Percentiles rank a stretch among this genome's conserved stretches.
Evolutionary conservation across 2,888 invertebrate genomes (phyloP).

Genomic region (Pocota personata): DNA sequence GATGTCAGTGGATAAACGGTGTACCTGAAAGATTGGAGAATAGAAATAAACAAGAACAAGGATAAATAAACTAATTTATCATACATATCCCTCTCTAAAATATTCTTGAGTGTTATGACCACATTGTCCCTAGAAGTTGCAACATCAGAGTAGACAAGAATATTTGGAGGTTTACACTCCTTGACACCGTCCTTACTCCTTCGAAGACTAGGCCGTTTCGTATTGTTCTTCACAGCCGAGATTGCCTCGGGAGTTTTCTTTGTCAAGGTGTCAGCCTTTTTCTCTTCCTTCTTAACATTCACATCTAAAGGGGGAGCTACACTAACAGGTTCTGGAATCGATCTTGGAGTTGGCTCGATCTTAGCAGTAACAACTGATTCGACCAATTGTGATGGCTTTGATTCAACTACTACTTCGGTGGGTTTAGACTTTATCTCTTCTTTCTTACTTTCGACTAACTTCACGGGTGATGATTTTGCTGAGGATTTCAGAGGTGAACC

Average conservation of each 20-base stretch:
- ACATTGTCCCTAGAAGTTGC: constrained; percentile 89
- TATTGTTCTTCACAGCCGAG: constrained; percentile 73
- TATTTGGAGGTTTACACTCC: constrained; percentile 89
- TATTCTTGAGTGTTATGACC: constrained; percentile 87
- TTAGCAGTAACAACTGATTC: constrained; percentile 60
- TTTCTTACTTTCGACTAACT: constrained; percentile 33
- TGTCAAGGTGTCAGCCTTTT: constrained; percentile 30
- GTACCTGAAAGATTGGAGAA: constrained; percentile 82
- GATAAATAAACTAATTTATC: constrained; percentile 29
- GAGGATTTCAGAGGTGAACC: constrained; percentile 3
- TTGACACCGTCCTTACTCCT: constrained; percentile 80
- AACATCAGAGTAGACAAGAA: constrained; percentile 92
- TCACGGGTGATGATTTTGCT: constrained; percentile 36
- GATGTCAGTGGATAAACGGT: constrained; percentile 86
- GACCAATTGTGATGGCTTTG: constrained; percentile 13
- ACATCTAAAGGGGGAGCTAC: not conserved
- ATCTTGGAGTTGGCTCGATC: constrained; percentile 66
- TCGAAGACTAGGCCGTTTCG: constrained; percentile 78
- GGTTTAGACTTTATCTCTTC: constrained; percentile 74
- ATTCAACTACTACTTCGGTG: constrained; percentile 73
- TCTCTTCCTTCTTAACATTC: constrained; percentile 31
- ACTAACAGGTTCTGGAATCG: constrained; percentile 11
- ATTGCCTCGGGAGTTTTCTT: constrained; percentile 32
- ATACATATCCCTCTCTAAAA: constrained; percentile 89
- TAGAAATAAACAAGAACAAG: not conserved